Conservation (phyloP, 2,113 vertebrate genomes). For the Cranoglanis bouderius region DNA sequence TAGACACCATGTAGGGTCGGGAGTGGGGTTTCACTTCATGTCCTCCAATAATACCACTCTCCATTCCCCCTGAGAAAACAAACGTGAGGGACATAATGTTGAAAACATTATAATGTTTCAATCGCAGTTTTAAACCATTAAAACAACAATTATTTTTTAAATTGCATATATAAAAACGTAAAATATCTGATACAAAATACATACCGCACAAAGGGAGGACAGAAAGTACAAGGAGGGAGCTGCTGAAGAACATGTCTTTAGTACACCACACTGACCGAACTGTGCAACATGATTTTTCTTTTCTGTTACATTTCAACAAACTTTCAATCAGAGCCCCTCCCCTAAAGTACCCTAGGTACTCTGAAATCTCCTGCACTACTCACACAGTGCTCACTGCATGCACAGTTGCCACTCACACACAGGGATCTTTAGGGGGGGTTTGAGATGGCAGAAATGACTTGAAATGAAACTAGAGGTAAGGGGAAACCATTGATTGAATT, state of each 20-base stretch:
- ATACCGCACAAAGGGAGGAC: constrained; percentile 15
- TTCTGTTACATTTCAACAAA: background rate
- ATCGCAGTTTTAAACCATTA: background rate
- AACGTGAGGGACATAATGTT: background rate
- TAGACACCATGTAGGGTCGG: constrained; percentile 49
- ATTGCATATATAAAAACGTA: too few relatives aligned
- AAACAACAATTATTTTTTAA: constrained; percentile 39
- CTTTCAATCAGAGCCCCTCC: background rate
- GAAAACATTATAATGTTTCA: background rate
- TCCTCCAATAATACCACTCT: constrained; percentile 44
- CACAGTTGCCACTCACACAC: too few relatives aligned
- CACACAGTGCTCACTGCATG: background rate
- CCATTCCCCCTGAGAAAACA: constrained; percentile 15
- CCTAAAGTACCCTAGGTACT: background rate
- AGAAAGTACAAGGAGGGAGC: constrained; percentile 3
- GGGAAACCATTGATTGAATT: background rate
- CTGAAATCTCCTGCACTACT: background rate
- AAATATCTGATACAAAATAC: background rate
- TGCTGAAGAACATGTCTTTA: constrained; percentile 11
- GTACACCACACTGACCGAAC: background rate
- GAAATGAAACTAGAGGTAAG: background rate
- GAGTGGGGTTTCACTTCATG: constrained; percentile 43
- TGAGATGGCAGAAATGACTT: background rate
- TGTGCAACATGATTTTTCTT: background rate
- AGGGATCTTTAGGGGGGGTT: background rate